Base-by-base conservation (phyloP, 2,888 invertebrate species). In the Sinelater perroti region DNA sequence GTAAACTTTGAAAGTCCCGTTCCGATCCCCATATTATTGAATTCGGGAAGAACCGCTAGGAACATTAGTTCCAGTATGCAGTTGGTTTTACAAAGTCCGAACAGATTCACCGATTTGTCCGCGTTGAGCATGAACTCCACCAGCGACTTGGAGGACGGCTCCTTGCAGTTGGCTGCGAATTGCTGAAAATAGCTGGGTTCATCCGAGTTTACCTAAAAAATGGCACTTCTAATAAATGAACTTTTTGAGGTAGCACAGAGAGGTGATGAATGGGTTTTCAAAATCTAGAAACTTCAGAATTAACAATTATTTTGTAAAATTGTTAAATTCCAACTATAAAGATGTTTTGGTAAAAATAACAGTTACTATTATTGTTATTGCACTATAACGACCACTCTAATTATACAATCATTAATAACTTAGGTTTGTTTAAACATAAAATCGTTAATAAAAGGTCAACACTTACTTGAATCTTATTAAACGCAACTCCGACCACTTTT, bases 21-120 rank as follows among this genome's bases (percentile, higher is more conserved):
- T 0, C 77, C 88, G 8, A 90, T 78, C 8, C 83, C 82, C 8
- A 78, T 78, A 0, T 75, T 67, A 52, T 83, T 79, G 60, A 83
- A 83, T 16, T 82, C 77, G 0, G 80, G 79, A 2, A 81, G 67
- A 0, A 87, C 87, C 0, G 79, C 85, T 16, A 89, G 66, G 62
- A 89, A 89, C 87, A 87, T 88, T 11, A 89, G 73, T 75, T 90
- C 90, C 31, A 88, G 69, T 1, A 86, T 78, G 70, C 87, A 87
- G 53, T 86, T 81, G 0, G 83, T 81, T 13, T 83, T 78, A 65
- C 81, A 87, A 73, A 83, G 79, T 50, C 83, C 78, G 72, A 87
- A 88, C 1, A 89, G 76, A 71, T 89, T 83, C 30, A 82, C 80
- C 56, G 77, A 76, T 0, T 73, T 75, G 61, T 90, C 89, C 3